These are phyloP conservation scores for Hemistola chrysoprasaria DNA, from an alignment of 2,888 invertebrate genomes.

Conservation along the genomic window DNA sequence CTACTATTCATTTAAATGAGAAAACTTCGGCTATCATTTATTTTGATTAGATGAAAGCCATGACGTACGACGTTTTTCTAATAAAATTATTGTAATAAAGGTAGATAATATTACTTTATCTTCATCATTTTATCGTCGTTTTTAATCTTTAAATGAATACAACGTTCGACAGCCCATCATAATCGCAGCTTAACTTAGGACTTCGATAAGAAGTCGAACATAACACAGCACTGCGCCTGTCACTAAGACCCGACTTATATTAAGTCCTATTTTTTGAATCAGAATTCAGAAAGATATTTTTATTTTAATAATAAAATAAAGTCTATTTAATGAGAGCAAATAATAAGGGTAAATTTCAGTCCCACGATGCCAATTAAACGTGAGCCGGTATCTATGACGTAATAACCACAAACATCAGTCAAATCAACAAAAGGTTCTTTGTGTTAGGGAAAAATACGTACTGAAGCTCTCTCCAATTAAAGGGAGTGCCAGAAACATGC, in stretches of 20 bases:
- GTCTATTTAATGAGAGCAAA: slow-evolving; percentile 4
- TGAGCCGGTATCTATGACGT: slow-evolving; percentile 25
- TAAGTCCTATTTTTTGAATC: too few relatives aligned
- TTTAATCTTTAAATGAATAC: too few relatives aligned
- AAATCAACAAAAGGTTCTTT: slow-evolving; percentile 40
- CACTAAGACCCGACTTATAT: too few relatives aligned
- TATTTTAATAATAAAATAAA: neutral
- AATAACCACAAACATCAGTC: slow-evolving; percentile 26
- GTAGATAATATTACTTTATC: too few relatives aligned
- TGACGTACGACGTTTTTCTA: neutral
- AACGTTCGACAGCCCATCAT: too few relatives aligned
- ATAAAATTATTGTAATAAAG: too few relatives aligned
- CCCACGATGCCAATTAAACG: slow-evolving; percentile 19
- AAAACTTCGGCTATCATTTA: slow-evolving; percentile 15
- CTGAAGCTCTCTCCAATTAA: slow-evolving; percentile 55
- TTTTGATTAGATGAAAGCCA: slow-evolving; percentile 10
- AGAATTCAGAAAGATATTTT: too few relatives aligned
- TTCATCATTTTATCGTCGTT: too few relatives aligned
- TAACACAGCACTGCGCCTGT: too few relatives aligned
- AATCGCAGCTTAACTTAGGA: too few relatives aligned
- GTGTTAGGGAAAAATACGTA: slow-evolving; percentile 43
- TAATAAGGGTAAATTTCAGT: slow-evolving; percentile 11
- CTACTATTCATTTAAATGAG: slow-evolving; percentile 7
- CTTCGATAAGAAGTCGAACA: too few relatives aligned
- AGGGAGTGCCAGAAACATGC: slow-evolving; percentile 53